Percentiles rank a stretch among this genome's conserved stretches.
Evolutionary conservation across 2,888 invertebrate species (phyloP).

Genomic region (Parnassius orleans): DNA sequence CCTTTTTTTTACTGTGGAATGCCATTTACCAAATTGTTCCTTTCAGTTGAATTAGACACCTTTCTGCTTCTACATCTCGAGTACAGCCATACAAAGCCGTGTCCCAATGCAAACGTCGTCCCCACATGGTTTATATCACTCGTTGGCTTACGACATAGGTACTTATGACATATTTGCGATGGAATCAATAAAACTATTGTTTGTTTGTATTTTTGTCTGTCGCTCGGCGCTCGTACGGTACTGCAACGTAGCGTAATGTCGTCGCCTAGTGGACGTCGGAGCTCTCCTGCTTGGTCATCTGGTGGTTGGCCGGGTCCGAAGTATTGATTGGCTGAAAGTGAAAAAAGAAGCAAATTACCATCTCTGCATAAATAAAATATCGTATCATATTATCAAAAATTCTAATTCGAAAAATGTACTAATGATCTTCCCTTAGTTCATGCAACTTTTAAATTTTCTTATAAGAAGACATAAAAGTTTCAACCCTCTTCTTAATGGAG

Average conservation of each 20-base stretch:
- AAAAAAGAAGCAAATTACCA: background rate
- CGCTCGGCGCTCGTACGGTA: conserved; percentile 53
- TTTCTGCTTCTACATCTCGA: background rate
- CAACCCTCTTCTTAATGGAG: too few species aligned
- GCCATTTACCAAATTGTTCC: conserved; percentile 1
- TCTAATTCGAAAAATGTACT: too few species aligned
- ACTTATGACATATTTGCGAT: conserved; percentile 67
- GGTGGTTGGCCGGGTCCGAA: conserved; percentile 91
- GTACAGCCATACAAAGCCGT: conserved; percentile 29
- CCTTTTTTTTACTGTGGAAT: conserved; percentile 3
- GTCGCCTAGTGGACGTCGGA: conserved; percentile 88
- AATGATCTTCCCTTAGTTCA: too few species aligned
- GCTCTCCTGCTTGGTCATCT: conserved; percentile 88
- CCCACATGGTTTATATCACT: conserved; percentile 46
- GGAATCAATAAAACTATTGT: conserved; percentile 73
- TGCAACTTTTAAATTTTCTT: too few species aligned
- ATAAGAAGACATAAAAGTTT: too few species aligned
- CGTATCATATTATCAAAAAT: too few species aligned
- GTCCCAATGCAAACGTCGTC: conserved; percentile 58
- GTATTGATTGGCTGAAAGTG: conserved; percentile 88
- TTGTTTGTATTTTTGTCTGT: conserved; percentile 47
- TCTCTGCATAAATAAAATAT: too few species aligned
- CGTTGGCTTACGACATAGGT: conserved; percentile 61
- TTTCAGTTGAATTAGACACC: background rate
- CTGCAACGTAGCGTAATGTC: conserved; percentile 58